phyloP scores from a whole-genome alignment of 2,797 vertebrate genomes.

The Moxostoma hubbsi region DNA sequence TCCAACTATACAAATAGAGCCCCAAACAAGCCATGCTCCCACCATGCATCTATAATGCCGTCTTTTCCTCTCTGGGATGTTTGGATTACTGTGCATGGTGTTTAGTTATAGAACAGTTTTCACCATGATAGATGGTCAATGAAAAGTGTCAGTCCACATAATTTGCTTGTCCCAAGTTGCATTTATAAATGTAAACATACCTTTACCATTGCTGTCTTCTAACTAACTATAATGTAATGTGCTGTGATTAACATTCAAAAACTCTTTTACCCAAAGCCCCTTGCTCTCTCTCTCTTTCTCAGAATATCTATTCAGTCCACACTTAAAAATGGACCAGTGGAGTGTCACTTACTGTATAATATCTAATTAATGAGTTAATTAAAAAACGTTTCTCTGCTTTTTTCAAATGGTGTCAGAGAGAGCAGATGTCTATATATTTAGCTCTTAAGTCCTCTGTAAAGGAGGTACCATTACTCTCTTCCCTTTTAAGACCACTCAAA shows the following conservation, averaged over 20 bases:
- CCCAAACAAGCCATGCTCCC: conserved; percentile 38
- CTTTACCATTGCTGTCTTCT: neutral
- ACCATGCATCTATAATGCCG: conserved; percentile 47
- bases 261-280: conserved; percentile 18
- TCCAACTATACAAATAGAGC: conserved; percentile 56
- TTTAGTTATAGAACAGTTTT: conserved; percentile 29
- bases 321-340: conserved; percentile 60
- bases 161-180: conserved; percentile 13
- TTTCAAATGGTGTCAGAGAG: conserved; percentile 54
- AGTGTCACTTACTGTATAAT: conserved; percentile 58
- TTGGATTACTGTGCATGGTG: neutral
- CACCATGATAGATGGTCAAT: conserved; percentile 27
- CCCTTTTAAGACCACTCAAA: neutral
- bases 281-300: conserved; percentile 8
- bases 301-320: conserved; percentile 40
- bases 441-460: neutral
- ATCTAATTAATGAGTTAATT: conserved; percentile 79
- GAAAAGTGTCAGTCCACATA: conserved; percentile 30
- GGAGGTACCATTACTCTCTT: conserved; percentile 9
- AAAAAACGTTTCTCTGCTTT: conserved; percentile 65
- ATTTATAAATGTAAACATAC: conserved; percentile 1
- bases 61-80: conserved; percentile 21
- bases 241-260: conserved; percentile 43
- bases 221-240: neutral
- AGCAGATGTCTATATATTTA: conserved; percentile 70